Conservation (phyloP, 2,113 vertebrate genomes). For the Xyrauchen texanus region DNA sequence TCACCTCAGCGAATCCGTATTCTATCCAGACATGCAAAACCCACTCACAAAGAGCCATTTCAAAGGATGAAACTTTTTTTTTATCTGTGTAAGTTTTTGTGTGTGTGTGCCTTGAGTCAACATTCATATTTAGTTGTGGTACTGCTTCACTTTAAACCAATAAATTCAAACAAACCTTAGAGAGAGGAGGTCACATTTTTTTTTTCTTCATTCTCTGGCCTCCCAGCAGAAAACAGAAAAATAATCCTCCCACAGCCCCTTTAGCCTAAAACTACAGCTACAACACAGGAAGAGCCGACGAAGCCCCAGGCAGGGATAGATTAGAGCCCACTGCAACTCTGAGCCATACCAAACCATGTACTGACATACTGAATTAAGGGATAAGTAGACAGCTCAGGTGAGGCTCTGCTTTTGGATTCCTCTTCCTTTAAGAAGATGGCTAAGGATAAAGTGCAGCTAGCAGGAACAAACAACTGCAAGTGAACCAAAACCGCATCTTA, state of each 20-base stretch:
- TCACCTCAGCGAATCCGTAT: conserved; percentile 12
- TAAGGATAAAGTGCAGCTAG: conserved; percentile 29
- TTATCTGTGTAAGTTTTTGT: background rate
- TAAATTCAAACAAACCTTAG: conserved; percentile 52
- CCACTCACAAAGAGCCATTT: conserved; percentile 20
- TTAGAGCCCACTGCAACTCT: conserved; percentile 38
- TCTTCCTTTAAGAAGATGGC: conserved; percentile 33
- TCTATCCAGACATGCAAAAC: conserved; percentile 3
- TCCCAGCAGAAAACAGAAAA: conserved; percentile 48
- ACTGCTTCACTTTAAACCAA: conserved; percentile 51
- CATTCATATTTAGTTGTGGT: conserved; percentile 36
- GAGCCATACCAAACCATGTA: conserved; percentile 47
- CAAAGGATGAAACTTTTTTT: conserved; percentile 27
- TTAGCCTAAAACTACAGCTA: conserved; percentile 31
- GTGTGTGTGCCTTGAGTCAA: conserved; percentile 34
- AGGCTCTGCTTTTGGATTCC: conserved; percentile 47
- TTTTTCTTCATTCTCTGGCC: conserved; percentile 24
- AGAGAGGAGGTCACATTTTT: conserved; percentile 46
- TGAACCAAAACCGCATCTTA: background rate
- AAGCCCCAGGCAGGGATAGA: conserved; percentile 20
- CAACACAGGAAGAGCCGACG: conserved; percentile 34
- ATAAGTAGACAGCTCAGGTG: conserved; percentile 56
- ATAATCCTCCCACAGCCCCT: conserved; percentile 45
- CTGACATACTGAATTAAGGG: conserved; percentile 48
- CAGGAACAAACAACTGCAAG: background rate